Evolutionary conservation across 2,797 vertebrate genomes (phyloP), one percentile per base, ranked within the genome.

Genomic region (Graptemys geographica): DNA sequence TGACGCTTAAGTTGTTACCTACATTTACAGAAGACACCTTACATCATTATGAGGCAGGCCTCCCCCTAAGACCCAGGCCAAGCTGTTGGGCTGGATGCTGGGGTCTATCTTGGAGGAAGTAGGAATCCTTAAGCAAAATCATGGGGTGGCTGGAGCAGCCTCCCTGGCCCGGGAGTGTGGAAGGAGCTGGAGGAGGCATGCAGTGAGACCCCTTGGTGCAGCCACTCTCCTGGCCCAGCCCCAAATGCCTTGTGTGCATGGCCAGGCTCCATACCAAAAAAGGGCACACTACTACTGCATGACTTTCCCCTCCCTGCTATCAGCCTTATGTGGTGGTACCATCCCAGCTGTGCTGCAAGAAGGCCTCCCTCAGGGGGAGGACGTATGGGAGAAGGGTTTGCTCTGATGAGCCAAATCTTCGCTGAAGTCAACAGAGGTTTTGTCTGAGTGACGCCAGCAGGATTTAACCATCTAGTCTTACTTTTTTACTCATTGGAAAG

Each of bases 1-100:
- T 79, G 52, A 31, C 15, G 2, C 1, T 44, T 69, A 52, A 18
- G 56, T 8, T 0, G 18, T n/a, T 13, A 10, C 53, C 28, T 2
- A 9, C 27, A 6, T 31, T 81, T 0, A 44, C 25, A 0, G 16
- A 59, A 69, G 62, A 56, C 44, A 72, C 47, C 41, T 37, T n/a
- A 41, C 52, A 57, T 8, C 62, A 33, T 8, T 65, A 28, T 27
- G 79, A n/a, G 78, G 21, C 56, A 33, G 55, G 21, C 21, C 33
- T n/a, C 56, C 27, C 49, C 37, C 44, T 57, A 56, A 27, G 21
- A 49, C 33, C 81, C 37, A 8, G 5, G 27, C 25, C 74, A 78
- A 78, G 25, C 27, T 31, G 8, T 49, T 78, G 27, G 74, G 27
- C 28, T 28, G 27, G 47, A 78, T 16, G 15, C 15, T 78, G 44